Evolutionary conservation across 2,113 vertebrate species (phyloP).

Genomic region (Nannospalax galili): DNA sequence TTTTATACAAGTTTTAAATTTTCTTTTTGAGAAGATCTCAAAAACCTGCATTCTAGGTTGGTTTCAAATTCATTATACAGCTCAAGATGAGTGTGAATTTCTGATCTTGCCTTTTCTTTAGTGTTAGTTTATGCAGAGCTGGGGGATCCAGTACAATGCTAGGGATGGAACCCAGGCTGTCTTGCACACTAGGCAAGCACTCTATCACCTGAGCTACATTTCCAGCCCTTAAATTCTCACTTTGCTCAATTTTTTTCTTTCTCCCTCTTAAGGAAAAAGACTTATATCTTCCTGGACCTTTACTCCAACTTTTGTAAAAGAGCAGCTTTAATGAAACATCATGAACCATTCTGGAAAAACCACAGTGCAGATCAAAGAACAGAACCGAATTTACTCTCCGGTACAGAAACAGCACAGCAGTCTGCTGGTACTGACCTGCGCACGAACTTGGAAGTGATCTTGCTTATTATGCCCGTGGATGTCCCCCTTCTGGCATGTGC

Average conservation of each 20-base stretch:
- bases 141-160: no score
- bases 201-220: not conserved
- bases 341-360: not conserved
- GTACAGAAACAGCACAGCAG: not conserved
- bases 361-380: not conserved
- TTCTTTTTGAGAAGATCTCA: not conserved
- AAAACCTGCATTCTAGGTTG: not conserved
- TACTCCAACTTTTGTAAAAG: not conserved
- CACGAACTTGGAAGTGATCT: slow-evolving; percentile 98
- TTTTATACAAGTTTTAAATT: not conserved
- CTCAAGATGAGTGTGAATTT: not conserved
- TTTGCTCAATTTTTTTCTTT: not conserved
- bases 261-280: not conserved
- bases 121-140: not conserved
- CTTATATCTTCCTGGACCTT: not conserved
- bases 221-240: not conserved
- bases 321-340: not conserved
- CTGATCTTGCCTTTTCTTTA: not conserved
- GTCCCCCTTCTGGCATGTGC: slow-evolving; percentile 95
- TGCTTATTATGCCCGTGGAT: slow-evolving; percentile 96
- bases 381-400: not conserved
- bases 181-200: no score
- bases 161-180: no score
- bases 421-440: slow-evolving; percentile 92
- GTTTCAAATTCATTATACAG: not conserved